Evolutionary conservation across 2,888 invertebrate genomes (phyloP), one percentile per base, ranked within the genome.

Genomic region (Icerya purchasi): DNA sequence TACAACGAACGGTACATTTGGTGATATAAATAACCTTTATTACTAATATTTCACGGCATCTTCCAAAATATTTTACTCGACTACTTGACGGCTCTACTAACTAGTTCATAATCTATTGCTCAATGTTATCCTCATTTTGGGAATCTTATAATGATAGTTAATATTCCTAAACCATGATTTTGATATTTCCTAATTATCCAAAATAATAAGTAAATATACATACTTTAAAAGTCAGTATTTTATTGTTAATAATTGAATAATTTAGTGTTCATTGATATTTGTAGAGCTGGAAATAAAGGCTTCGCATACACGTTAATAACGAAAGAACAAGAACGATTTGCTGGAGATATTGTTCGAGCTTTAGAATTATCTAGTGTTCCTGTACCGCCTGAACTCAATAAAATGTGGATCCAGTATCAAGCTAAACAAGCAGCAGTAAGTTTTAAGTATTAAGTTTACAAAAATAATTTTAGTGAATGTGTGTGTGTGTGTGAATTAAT

Each of bases 271-370:
- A n/a, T 53, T 50, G 19, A 1, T 10, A 54, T 21, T 58, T 67
- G 25, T 58, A 78, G 89, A 21, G 90, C 89, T 1, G 98, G 97
- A 1, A 94, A 94, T 72, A 93, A 93, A 71, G 98, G 98, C 3
- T 90, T 78, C 72, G 96, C 98, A 0, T 97, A 89, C 76, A 99
- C 98, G 0, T 98, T 99, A 71, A 79, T 98, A 5, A 91, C 94
- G 0, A 84, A 86, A 0, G 94, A 96, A 63, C 97, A 99, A 71
- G 90, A 89, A 19, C 78, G 86, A 58, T 90, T 93, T 74, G 83
- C 93, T 0, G 93, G 92, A 10, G 98, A 99, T 70, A 82, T 96
- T 62, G 76, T 92, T 58, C 80, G 90, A 56, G 98, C 97, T 0
- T 77, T 96, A 63, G 96, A 98, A 69, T 72, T 86, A 50, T 91